Conservation (phyloP, 2,113 vertebrate genomes). For the Vicugna pacos region DNA sequence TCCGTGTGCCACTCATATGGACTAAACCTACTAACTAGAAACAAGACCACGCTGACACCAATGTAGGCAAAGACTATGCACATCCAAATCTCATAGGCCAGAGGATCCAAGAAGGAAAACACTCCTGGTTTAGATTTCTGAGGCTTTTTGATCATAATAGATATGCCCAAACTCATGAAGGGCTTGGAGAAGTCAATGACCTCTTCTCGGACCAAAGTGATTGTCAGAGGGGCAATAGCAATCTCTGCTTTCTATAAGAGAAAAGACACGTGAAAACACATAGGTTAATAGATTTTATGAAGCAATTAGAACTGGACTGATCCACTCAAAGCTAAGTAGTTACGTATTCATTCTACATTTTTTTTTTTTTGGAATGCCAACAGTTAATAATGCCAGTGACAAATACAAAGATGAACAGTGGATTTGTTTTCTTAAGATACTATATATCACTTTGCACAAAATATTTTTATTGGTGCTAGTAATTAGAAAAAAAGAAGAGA, state of each 20-base stretch:
- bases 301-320: constrained; percentile 66
- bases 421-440: not conserved
- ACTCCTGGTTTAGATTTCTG: constrained; percentile 99
- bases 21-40: constrained; percentile 99
- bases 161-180: constrained; percentile 99
- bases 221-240: constrained; percentile 98
- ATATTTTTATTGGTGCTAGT: not conserved
- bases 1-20: constrained; percentile 99
- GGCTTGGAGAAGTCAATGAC: constrained; percentile 99
- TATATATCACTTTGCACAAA: not conserved
- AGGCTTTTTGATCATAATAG: constrained; percentile 99
- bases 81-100: constrained; percentile 99
- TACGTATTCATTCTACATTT: not conserved
- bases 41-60: constrained; percentile 99
- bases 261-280: constrained; percentile 85
- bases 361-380: not conserved
- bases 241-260: constrained; percentile 98
- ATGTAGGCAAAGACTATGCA: constrained; percentile 99
- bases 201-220: constrained; percentile 98
- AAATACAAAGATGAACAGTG: not conserved
- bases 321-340: constrained; percentile 59
- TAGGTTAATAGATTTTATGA: constrained; percentile 75
- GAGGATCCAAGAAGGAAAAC: constrained; percentile 99
- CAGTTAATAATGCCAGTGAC: not conserved
- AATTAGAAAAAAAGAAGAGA: not conserved